Evolutionary conservation across 2,797 vertebrate genomes (phyloP), one percentile per base, ranked within the genome.

Genomic region (Iguana delicatissima): DNA sequence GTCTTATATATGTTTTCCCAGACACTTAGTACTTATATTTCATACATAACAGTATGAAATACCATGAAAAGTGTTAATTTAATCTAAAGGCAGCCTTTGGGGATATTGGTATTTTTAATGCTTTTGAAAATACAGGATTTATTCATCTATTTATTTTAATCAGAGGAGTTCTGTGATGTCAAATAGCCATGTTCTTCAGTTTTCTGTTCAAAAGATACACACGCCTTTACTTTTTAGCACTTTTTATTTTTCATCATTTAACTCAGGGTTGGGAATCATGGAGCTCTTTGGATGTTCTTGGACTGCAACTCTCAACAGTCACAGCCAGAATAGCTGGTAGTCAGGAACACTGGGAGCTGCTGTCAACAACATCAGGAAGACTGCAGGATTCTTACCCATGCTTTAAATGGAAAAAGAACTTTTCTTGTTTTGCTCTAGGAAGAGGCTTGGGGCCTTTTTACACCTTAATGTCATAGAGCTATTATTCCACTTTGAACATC

Each of bases 61-160:
- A 24, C 92, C 35, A 95, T 88, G 91, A 94, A 95, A 93, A 35
- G 57, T 94, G 50, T 92, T 94, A 92, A 92, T 89, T 90, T 86
- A 38, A 94, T 93, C 72, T 91, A 93, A 94, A 96, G 2, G 64
- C 72, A 93, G 89, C 86, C 84, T 95, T 89, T 79, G 0, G 32
- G 73, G 92, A 94, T 91, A 91, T 89, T 76, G 46, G 74, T 92
- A 87, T 57, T 86, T 96, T 94, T 95, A 94, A 92, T 67, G 85
- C 26, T 89, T 93, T 85, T 88, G 92, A 80, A 94, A 93, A 92
- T 87, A 20, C 13, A 91, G 82, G 85, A 88, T 85, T 93, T 94
- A 32, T 29, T 29, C 29, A 9, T 7, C 26, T 69, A 29, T 26
- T 29, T 69, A 29, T 26, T 69, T 69, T 87, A 35, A 50, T 52